Base-by-base conservation (phyloP, 2,888 invertebrate genomes). In the Eledona agricola region DNA sequence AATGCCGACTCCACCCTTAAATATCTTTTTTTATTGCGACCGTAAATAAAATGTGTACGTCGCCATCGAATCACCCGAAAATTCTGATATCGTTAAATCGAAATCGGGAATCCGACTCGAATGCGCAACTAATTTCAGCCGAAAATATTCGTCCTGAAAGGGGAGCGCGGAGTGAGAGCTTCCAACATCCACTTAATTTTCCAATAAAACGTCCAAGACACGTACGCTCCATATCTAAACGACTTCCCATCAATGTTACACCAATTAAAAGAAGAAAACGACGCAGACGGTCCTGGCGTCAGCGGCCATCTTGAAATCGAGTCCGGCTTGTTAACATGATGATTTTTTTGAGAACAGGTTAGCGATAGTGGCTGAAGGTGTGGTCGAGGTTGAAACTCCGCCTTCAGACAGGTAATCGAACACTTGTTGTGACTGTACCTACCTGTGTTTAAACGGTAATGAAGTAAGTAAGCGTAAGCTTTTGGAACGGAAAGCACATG, bases 261-360 rank as follows among this genome's bases (percentile, higher is more conserved):
- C 69, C 74, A 73, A 73, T 73, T 73, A 73, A 73, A 73, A 71
- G 57, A 68, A 69, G 67, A 68, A 66, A 68, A 65, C 62, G 63
- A 63, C 60, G 66, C 69, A 72, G 72, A 71, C 72, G 66, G 60
- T 63, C 53, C 63, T 72, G 73, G 73, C 72, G 73, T 72, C 72
- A 67, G 70, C 70, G 68, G 72, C 75, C 75, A 75, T 75, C 75
- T 75, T 75, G 74, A 69, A 68, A 64, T 60, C 67, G 64, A 68
- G 68, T 70, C 69, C 65, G 65, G 63, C 70, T 72, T 74, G 74
- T 74, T 74, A 74, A 73, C 74, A 75, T 62, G 72, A 69, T 61
- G 63, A 72, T 72, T 73, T 73, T 67, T 72, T 72, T 71, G 63
- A 62, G 67, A 72, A 73, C 73, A 69, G 72, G 72, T 75, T 72